Evolutionary conservation across 2,888 invertebrate species (phyloP).

Genomic region (Agrochola circellaris): DNA sequence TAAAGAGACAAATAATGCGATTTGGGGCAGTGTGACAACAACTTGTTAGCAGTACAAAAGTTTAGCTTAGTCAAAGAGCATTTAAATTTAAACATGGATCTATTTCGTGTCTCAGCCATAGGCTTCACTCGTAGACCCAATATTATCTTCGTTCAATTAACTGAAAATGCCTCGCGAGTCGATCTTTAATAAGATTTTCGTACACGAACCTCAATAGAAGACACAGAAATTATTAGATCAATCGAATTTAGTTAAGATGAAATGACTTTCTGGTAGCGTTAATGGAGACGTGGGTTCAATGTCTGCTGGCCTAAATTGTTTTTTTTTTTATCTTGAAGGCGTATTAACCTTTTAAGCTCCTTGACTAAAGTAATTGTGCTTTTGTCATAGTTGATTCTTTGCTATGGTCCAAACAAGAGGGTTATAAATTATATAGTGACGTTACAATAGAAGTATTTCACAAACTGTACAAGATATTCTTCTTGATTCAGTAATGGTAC

Average conservation of each 20-base stretch:
- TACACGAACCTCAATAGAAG: slow-evolving; percentile 21
- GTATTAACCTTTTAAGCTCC: slow-evolving; percentile 15
- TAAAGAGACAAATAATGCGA: background rate
- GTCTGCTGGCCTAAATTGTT: slow-evolving; percentile 25
- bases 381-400: slow-evolving; percentile 19
- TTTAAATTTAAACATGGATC: background rate
- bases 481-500: background rate
- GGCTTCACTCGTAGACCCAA: background rate
- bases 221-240: slow-evolving; percentile 48
- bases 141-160: slow-evolving; percentile 39
- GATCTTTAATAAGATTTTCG: slow-evolving; percentile 36
- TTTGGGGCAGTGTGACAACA: background rate
- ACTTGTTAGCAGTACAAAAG: background rate
- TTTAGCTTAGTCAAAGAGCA: slow-evolving; percentile 18
- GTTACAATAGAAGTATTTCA: background rate
- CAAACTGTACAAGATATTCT: background rate
- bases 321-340: slow-evolving; percentile 4
- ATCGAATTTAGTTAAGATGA: slow-evolving; percentile 35
- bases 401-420: background rate
- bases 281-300: slow-evolving; percentile 33
- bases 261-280: slow-evolving; percentile 31
- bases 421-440: background rate
- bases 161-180: slow-evolving; percentile 17
- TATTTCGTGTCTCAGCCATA: background rate
- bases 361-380: slow-evolving; percentile 22